Base-by-base conservation (phyloP, 2,113 vertebrate genomes). In the Paracyprichromis sp. region DNA sequence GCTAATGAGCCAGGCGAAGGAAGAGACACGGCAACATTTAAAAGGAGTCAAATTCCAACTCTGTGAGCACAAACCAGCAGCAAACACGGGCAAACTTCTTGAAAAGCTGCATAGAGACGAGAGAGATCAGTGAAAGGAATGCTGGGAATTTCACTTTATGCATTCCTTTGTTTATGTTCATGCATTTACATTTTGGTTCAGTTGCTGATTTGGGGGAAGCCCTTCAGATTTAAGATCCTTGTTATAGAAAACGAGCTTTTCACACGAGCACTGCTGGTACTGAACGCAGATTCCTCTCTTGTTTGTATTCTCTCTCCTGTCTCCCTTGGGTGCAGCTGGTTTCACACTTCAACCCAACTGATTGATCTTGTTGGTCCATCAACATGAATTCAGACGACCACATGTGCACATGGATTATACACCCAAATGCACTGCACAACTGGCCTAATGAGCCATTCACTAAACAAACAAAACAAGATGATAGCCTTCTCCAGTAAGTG, bases 381-480 rank as follows among this genome's bases (percentile, higher is more conserved):
- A 83, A 87, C 83, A 90, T 45, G 83, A 92, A 83, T 83, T 88
- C 36, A 76, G 52, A 78, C 36, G 66, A 63, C 47, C 50, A 40
- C 29, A n/a, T 56, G 50, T 59, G 57, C 29, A 57, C 73, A 78
- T 78, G 73, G 26, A 52, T 50, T 78, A 31, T 61, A 63, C n/a
- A 71, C 83, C 71, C 66, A 50, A 57, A 66, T 40, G 24, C 88
- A 59, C 31, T 52, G 53, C 80, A 83, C 57, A 69, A 13, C 34
- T 36, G 45, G 38, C 4, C 78, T 89, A 95, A 93, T 90, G 83
- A 94, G 88, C 78, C 88, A 34, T 82, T 90, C 80, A 83, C 40
- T 87, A 86, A 83, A 69, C 89, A 92, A 91, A 91, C 87, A 90
- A 45, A 84, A 93, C 90, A 66, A 86, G 88, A 88, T 83, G 88